Percentiles rank a stretch among this genome's conserved stretches.
phyloP scores from a whole-genome alignment of 2,113 vertebrate genomes.

The Hystrix brachyura region DNA sequence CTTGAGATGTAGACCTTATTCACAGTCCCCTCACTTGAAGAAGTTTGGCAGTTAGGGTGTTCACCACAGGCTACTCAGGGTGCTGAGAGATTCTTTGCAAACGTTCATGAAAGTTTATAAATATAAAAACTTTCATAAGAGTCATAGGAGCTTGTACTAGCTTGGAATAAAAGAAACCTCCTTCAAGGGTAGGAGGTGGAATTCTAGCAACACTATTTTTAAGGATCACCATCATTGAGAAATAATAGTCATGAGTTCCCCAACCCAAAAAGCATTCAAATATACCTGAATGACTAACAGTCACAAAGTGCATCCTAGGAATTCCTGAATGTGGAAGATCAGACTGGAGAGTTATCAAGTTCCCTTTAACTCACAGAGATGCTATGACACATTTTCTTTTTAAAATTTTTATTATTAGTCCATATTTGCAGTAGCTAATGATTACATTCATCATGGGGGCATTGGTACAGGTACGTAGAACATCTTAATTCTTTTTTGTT shows the following conservation, averaged over 20 bases:
- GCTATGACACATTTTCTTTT: background rate
- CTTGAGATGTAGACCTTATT: background rate
- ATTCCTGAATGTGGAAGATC: background rate
- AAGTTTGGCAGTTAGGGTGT: background rate
- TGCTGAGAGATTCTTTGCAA: background rate
- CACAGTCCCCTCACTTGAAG: background rate
- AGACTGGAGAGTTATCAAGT: background rate
- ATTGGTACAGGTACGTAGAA: background rate
- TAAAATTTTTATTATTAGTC: background rate
- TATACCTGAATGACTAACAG: background rate
- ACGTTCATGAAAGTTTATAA: background rate
- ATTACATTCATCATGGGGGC: background rate
- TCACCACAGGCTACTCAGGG: background rate
- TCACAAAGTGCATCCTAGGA: background rate
- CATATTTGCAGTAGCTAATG: background rate
- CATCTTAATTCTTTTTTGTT: background rate
- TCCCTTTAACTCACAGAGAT: slow-evolving; percentile 10
- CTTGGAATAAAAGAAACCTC: background rate
- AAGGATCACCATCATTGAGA: slow-evolving; percentile 13
- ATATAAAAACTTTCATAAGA: background rate
- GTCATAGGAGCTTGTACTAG: background rate
- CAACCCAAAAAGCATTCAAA: slow-evolving; percentile 20
- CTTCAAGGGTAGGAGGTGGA: background rate
- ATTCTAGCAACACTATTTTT: background rate
- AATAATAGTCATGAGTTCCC: background rate